Evolutionary conservation across 2,113 vertebrate species (phyloP), one percentile per base, ranked within the genome.

Genomic region (Apteryx owenii): DNA sequence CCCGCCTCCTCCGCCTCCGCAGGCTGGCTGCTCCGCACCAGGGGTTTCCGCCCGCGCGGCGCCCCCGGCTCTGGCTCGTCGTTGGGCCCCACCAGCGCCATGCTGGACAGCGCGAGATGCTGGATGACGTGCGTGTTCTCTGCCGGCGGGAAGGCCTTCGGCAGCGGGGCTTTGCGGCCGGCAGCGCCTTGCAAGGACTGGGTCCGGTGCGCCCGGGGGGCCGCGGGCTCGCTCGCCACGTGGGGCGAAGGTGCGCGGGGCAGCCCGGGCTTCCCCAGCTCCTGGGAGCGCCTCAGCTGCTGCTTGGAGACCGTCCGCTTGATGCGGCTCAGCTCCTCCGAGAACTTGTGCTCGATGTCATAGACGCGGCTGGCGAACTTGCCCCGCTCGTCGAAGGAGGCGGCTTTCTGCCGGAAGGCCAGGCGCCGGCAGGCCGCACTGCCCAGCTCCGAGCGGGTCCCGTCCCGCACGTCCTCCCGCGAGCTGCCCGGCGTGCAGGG

Each of bases 271-370:
- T 98, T 88, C 98, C 98, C 97, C 96, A 99, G 95, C 96, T 98
- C 98, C 61, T 98, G 98, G 2, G 98, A 98, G 85, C 98, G 98
- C 89, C 98, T 97, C 93, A 99, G 94, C 90, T 98, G 98, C 90
- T 98, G 98, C 85, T 98, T 98, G 36, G 98, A 98, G 10, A 99
- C 98, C 2, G 99, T 99, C 93, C 98, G 98, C 82, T 99, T 99
- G 90, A 99, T 99, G 68, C 99, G 99, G 69, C 98, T 99, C 71
- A 99, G 98, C 96, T 99, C 99, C 96, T 99, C 99, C 0, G 99
- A 99, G 91, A 99, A 99, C 95, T 99, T 99, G 97, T 99, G 98
- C 98, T 99, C 99, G 8, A 99, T 98, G 93, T 99, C 99, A 4
- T 99, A 98, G 77, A 99, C 98, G 2, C 99, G 98, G 81, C 98